These are phyloP conservation scores for Argyrosomus japonicus DNA, from an alignment of 2,113 vertebrate species.

Conservation along the genomic window DNA sequence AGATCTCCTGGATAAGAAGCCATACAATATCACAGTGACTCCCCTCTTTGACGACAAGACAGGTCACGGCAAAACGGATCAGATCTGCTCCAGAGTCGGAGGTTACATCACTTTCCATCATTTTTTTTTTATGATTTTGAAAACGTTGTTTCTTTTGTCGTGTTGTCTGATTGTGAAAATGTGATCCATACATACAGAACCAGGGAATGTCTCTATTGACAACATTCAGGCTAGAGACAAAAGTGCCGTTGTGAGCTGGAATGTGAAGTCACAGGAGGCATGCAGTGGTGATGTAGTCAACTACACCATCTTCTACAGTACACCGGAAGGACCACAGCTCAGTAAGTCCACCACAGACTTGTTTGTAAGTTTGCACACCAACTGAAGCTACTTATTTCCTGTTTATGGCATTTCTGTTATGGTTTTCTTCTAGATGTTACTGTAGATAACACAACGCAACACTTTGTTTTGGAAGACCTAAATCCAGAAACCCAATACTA, in stretches of 20 bases:
- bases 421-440: slow-evolving; percentile 82
- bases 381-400: neutral
- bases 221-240: slow-evolving; percentile 14
- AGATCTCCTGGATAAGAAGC: slow-evolving; percentile 65
- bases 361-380: neutral
- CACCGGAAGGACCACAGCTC: neutral
- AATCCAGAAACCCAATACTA: slow-evolving; percentile 82
- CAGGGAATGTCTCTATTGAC: slow-evolving; percentile 29
- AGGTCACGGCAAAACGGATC: slow-evolving; percentile 44
- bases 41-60: slow-evolving; percentile 64
- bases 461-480: slow-evolving; percentile 79
- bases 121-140: neutral
- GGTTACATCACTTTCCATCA: slow-evolving; percentile 39
- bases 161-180: neutral
- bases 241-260: slow-evolving; percentile 61
- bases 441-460: slow-evolving; percentile 66
- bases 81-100: slow-evolving; percentile 65
- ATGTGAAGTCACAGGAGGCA: slow-evolving; percentile 4
- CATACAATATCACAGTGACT: slow-evolving; percentile 74
- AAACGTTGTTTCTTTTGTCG: neutral
- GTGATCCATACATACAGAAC: slow-evolving; percentile 27
- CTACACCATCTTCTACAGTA: slow-evolving; percentile 57
- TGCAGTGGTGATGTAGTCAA: slow-evolving; percentile 51
- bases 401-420: neutral
- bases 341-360: slow-evolving; percentile 45